Conservation (phyloP, 2,888 invertebrate species). For the Conistra vaccinii region DNA sequence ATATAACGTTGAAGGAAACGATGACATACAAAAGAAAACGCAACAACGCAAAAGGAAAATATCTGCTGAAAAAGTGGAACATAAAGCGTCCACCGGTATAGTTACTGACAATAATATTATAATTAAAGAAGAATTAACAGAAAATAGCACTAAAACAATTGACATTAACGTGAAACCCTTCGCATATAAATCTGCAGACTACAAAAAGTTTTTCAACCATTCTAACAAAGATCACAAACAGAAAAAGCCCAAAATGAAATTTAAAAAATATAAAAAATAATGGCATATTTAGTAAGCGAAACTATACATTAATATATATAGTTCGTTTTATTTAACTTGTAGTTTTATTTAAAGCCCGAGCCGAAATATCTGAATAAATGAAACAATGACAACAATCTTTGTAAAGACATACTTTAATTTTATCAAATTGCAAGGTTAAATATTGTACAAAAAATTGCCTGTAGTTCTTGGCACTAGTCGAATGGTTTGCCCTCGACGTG, state of each 20-base stretch:
- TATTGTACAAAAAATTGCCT: slow-evolving; percentile 50
- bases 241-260: slow-evolving; percentile 78
- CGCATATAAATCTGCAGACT: slow-evolving; percentile 79
- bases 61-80: slow-evolving; percentile 65
- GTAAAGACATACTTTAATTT: slow-evolving; percentile 45
- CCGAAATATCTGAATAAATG: slow-evolving; percentile 27
- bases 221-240: slow-evolving; percentile 75
- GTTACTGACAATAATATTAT: slow-evolving; percentile 41
- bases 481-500: slow-evolving; percentile 47
- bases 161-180: slow-evolving; percentile 69
- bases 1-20: slow-evolving; percentile 32
- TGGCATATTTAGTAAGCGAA: slow-evolving; percentile 74
- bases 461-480: slow-evolving; percentile 65
- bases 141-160: slow-evolving; percentile 58
- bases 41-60: slow-evolving; percentile 76
- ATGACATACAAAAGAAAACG: slow-evolving; percentile 58
- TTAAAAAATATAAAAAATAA: slow-evolving; percentile 78
- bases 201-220: slow-evolving; percentile 79
- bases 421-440: slow-evolving; percentile 31
- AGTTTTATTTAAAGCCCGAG: slow-evolving; percentile 58
- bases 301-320: slow-evolving; percentile 69
- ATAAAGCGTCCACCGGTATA: slow-evolving; percentile 57
- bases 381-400: slow-evolving; percentile 34
- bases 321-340: slow-evolving; percentile 65
- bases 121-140: slow-evolving; percentile 61